Conservation (phyloP, 2,797 vertebrate genomes). For the Paguma larvata region DNA sequence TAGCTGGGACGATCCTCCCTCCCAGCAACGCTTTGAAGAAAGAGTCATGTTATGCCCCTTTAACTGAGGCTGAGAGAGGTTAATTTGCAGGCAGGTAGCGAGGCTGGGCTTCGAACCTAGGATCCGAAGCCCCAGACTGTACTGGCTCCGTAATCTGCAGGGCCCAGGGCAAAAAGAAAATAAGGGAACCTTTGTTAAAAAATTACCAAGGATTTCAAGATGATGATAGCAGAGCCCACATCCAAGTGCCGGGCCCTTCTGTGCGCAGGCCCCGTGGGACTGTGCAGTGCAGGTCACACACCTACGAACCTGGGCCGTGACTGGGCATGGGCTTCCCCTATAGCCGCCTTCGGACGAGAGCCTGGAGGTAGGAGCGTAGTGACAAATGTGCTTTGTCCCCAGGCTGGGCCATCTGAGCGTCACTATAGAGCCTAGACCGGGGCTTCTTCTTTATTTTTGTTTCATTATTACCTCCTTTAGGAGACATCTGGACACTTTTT, state of each 20-base stretch:
- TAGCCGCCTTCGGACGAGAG: background rate
- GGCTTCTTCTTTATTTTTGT: no score
- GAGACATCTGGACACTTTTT: no score
- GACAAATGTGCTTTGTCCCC: no score
- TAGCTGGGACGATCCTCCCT: background rate
- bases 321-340: background rate
- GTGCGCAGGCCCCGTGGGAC: no score
- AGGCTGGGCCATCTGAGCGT: background rate
- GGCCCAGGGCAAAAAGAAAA: background rate
- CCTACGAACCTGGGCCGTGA: fast-evolving
- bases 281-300: background rate
- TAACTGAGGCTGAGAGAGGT: background rate
- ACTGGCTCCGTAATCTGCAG: background rate
- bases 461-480: no score
- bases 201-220: background rate
- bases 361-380: background rate
- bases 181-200: background rate
- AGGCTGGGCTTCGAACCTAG: background rate
- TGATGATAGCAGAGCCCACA: background rate
- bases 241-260: background rate
- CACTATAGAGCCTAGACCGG: background rate
- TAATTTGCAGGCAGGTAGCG: no score
- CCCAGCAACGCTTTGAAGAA: background rate
- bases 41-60: background rate
- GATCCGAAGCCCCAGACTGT: background rate